phyloP scores from a whole-genome alignment of 2,888 invertebrate species.

The Ornithoptera priamus region DNA sequence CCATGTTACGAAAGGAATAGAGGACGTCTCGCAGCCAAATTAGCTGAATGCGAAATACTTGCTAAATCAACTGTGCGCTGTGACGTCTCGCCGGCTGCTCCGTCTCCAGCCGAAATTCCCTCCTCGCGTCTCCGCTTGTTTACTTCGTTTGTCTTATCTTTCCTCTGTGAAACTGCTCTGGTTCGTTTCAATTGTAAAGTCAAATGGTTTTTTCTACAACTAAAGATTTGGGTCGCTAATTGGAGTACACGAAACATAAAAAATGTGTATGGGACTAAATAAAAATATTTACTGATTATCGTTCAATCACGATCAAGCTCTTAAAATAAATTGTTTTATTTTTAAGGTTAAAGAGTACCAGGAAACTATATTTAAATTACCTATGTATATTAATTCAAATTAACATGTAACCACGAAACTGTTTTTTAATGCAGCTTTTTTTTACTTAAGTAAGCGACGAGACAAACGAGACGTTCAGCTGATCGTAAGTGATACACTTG shows the following conservation, averaged over 20 bases:
- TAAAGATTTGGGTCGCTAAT: background rate
- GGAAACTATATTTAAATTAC: no score
- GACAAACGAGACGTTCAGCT: no score
- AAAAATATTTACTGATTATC: no score
- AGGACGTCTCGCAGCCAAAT: conserved; percentile 46
- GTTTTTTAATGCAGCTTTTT: no score
- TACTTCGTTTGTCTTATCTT: conserved; percentile 11
- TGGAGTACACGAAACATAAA: background rate
- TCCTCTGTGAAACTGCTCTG: background rate
- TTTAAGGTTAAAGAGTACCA: no score
- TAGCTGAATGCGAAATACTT: conserved; percentile 56
- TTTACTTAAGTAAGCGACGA: no score
- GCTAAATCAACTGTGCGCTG: conserved; percentile 53
- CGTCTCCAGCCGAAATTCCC: conserved; percentile 1
- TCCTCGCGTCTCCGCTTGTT: conserved; percentile 8
- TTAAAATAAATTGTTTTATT: no score
- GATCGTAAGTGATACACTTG: no score
- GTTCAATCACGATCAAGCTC: no score
- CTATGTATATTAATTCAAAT: no score
- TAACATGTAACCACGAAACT: no score
- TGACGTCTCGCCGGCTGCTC: conserved; percentile 8
- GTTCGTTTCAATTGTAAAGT: conserved; percentile 6
- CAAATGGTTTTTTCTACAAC: background rate
- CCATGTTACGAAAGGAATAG: conserved; percentile 21
- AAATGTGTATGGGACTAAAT: background rate